Conservation (phyloP, 2,797 vertebrate species). For the Muscicapa striata region DNA sequence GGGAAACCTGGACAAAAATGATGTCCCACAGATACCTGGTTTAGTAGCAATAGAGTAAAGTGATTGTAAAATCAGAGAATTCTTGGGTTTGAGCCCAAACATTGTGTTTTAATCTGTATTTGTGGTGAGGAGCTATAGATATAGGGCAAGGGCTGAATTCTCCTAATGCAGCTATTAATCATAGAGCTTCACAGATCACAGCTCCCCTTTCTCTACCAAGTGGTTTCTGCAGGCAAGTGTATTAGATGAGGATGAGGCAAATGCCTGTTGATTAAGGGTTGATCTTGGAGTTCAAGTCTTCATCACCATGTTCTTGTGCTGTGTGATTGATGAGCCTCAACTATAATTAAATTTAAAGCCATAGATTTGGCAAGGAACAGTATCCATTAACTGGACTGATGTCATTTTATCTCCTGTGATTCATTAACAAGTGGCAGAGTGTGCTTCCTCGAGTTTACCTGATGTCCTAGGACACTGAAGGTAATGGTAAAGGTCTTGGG, state of each 20-base stretch:
- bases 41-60: background rate
- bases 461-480: conserved; percentile 29
- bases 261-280: conserved; percentile 26
- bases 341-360: conserved; percentile 64
- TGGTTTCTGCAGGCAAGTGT: background rate
- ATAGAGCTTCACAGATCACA: background rate
- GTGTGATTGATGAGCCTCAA: conserved; percentile 59
- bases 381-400: conserved; percentile 68
- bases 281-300: conserved; percentile 22
- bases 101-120: background rate
- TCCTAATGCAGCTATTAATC: conserved; percentile 22
- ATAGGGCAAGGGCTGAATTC: background rate
- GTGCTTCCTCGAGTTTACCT: conserved; percentile 50
- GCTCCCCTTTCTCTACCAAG: background rate
- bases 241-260: conserved; percentile 7
- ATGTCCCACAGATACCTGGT: background rate
- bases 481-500: background rate
- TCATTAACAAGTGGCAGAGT: conserved; percentile 64
- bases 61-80: background rate
- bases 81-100: background rate
- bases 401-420: conserved; percentile 64
- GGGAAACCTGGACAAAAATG: background rate
- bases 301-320: conserved; percentile 31
- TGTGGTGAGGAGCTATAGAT: background rate
- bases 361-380: conserved; percentile 59